Percentiles rank a stretch among this genome's conserved stretches.
phyloP scores from a whole-genome alignment of 2,113 vertebrate genomes.

The Mola mola region DNA sequence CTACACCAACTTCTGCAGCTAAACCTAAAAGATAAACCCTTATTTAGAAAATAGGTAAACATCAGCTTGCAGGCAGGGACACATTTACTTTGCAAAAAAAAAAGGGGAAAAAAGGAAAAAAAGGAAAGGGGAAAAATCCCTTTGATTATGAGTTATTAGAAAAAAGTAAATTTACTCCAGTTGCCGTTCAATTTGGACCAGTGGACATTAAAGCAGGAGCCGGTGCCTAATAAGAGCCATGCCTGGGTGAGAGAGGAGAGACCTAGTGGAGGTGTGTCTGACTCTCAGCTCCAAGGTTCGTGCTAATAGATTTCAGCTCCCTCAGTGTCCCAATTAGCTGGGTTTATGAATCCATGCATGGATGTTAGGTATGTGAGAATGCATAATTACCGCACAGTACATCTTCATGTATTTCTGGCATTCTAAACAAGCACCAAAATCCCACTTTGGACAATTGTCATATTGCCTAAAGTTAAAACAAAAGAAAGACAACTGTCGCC shows the following conservation, averaged over 20 bases:
- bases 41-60: constrained; percentile 68
- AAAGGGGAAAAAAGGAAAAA: background rate
- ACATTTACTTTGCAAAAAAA: constrained; percentile 47
- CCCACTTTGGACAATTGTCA: no score
- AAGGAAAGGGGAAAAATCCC: constrained; percentile 40
- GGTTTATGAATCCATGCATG: constrained; percentile 58
- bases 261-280: constrained; percentile 73
- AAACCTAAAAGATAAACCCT: constrained; percentile 47
- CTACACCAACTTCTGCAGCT: constrained; percentile 1
- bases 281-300: constrained; percentile 68
- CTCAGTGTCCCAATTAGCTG: constrained; percentile 79
- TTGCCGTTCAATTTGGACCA: constrained; percentile 79
- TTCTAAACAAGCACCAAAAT: no score
- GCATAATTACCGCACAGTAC: background rate
- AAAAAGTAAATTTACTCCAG: constrained; percentile 78
- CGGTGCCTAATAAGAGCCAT: constrained; percentile 83
- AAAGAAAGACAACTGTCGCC: no score
- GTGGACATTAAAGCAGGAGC: constrained; percentile 83
- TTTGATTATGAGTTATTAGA: constrained; percentile 80
- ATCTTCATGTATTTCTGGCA: background rate
- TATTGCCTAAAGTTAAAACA: no score
- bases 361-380: constrained; percentile 44
- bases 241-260: constrained; percentile 59
- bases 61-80: constrained; percentile 62
- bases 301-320: constrained; percentile 83